Conservation (phyloP, 2,113 vertebrate genomes). For the Apteryx owenii region DNA sequence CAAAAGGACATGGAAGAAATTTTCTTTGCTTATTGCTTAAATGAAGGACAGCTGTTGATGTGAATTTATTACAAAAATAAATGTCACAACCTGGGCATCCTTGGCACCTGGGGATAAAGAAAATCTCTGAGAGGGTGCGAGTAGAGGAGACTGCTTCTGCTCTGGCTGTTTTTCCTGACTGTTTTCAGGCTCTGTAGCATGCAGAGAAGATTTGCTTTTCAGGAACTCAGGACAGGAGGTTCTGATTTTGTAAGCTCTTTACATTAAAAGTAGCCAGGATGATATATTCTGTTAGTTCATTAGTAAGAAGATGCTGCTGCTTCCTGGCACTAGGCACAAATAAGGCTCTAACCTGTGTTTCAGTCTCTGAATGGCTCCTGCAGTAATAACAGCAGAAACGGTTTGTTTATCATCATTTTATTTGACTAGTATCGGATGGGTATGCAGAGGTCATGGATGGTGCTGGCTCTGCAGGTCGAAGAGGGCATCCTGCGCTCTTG, state of each 20-base stretch:
- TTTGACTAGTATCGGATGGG: not conserved
- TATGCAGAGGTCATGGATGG: fast-evolving
- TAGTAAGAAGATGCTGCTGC: not conserved
- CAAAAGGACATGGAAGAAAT: not conserved
- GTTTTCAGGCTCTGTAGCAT: not conserved
- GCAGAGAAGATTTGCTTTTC: not conserved
- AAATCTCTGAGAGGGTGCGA: not conserved
- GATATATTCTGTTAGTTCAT: not conserved
- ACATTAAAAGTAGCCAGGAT: not conserved
- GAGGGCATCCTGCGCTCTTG: fast-evolving
- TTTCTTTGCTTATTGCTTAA: not conserved
- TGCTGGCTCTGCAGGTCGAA: fast-evolving
- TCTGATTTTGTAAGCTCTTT: not conserved
- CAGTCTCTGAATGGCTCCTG: not conserved
- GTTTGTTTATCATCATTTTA: not conserved
- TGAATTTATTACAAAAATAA: not conserved
- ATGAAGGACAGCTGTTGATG: not conserved
- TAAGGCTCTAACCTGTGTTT: not conserved
- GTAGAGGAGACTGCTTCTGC: not conserved
- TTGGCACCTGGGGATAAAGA: not conserved
- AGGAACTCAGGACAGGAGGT: not conserved
- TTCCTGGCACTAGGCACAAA: not conserved
- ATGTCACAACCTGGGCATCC: conserved; percentile 19
- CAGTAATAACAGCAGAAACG: not conserved
- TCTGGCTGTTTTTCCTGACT: not conserved